A percentile compares a stretch with the other conserved stretches of the same genome.
Conservation (phyloP, 2,113 vertebrate species). For the Meleagris gallopavo region DNA sequence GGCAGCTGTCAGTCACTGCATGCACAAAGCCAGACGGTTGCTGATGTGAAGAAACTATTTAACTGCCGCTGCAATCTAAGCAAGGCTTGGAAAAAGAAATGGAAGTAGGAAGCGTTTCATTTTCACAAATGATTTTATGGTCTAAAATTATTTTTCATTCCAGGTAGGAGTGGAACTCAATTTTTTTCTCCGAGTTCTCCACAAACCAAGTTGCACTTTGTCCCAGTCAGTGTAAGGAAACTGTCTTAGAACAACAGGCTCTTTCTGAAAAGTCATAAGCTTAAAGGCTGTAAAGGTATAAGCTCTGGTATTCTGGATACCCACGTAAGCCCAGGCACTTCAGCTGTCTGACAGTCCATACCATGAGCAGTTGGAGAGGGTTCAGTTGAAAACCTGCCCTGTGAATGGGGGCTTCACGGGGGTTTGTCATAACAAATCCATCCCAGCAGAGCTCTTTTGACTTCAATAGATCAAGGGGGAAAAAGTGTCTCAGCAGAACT, state of each 20-base stretch:
- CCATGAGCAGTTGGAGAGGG: neutral
- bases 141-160: constrained; percentile 1
- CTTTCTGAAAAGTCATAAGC: neutral
- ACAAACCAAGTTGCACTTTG: neutral
- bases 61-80: neutral
- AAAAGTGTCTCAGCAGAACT: neutral
- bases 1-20: neutral
- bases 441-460: neutral
- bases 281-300: neutral
- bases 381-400: neutral
- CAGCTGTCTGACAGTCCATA: constrained; percentile 6
- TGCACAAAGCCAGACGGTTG: neutral
- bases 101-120: neutral
- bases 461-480: neutral
- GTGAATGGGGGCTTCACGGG: neutral
- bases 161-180: neutral
- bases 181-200: neutral
- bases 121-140: neutral
- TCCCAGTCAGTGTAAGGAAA: neutral
- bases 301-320: neutral
- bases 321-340: neutral
- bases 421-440: neutral
- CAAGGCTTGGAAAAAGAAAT: neutral
- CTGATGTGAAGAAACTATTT: neutral
- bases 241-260: neutral